Percentiles rank a stretch among this genome's conserved stretches.
These are phyloP conservation scores for Valencia hispanica DNA, from an alignment of 2,797 vertebrate species.

Conservation along the genomic window DNA sequence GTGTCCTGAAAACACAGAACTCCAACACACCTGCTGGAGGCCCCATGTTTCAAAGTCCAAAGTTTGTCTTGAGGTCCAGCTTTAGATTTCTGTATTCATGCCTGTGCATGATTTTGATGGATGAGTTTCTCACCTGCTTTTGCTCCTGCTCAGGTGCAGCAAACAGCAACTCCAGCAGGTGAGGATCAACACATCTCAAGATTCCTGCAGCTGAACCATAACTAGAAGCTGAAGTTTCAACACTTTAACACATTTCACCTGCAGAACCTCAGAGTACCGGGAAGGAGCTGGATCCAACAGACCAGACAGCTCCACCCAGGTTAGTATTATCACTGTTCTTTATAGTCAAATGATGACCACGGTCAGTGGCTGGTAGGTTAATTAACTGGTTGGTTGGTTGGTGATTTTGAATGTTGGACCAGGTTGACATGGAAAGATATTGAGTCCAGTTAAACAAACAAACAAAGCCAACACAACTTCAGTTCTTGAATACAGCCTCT, in stretches of 20 bases:
- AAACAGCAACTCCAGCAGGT: slow-evolving; percentile 49
- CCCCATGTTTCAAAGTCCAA: neutral
- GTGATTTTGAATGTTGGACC: neutral
- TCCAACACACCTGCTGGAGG: neutral
- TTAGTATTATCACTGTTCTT: neutral
- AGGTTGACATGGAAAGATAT: too few relatives aligned
- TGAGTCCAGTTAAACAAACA: too few relatives aligned
- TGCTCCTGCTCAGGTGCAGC: slow-evolving; percentile 38
- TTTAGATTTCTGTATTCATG: neutral
- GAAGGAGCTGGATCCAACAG: slow-evolving; percentile 39
- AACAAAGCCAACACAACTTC: too few relatives aligned
- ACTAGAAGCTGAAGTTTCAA: neutral
- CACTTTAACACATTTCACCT: slow-evolving; percentile 26
- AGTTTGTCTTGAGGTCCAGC: neutral
- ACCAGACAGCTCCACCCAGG: slow-evolving; percentile 62
- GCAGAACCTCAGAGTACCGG: slow-evolving; percentile 46
- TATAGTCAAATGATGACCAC: neutral
- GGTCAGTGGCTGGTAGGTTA: neutral
- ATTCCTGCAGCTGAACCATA: neutral
- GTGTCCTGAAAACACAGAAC: too few relatives aligned
- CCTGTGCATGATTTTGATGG: neutral
- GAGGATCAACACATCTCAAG: slow-evolving; percentile 8
- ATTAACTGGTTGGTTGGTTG: neutral
- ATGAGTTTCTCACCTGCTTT: neutral
- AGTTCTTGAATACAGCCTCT: too few relatives aligned